Percentiles rank a stretch among this genome's conserved stretches.
phyloP scores from a whole-genome alignment of 2,113 vertebrate genomes.

The Vombatus ursinus region DNA sequence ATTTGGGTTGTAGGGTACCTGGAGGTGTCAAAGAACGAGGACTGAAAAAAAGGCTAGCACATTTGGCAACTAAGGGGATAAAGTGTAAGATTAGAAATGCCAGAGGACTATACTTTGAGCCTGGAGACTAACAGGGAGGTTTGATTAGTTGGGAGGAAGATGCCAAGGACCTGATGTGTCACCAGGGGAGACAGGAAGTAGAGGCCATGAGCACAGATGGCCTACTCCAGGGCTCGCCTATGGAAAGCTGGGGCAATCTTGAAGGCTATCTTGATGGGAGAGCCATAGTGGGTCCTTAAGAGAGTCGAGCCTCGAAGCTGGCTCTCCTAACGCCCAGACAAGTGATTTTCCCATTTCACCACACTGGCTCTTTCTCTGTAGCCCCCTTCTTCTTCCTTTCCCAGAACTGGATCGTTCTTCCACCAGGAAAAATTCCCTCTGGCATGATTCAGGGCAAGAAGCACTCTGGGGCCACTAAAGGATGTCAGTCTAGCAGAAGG shows the following conservation, averaged over 20 bases:
- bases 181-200: neutral
- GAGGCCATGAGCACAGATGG: neutral
- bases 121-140: neutral
- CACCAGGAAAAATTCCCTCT: neutral
- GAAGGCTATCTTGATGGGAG: neutral
- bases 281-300: neutral
- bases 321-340: neutral
- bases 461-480: conserved; percentile 5
- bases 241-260: neutral
- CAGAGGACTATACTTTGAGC: neutral
- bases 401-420: neutral
- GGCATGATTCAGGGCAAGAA: neutral
- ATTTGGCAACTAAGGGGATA: neutral
- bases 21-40: neutral
- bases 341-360: neutral
- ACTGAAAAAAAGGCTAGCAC: neutral
- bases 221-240: neutral
- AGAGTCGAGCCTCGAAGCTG: neutral
- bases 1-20: neutral
- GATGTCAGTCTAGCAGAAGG: neutral
- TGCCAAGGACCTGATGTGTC: neutral
- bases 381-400: neutral
- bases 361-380: neutral
- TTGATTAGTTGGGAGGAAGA: neutral
- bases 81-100: neutral